Conservation (phyloP, 2,797 vertebrate genomes). For the Enoplosus armatus region DNA sequence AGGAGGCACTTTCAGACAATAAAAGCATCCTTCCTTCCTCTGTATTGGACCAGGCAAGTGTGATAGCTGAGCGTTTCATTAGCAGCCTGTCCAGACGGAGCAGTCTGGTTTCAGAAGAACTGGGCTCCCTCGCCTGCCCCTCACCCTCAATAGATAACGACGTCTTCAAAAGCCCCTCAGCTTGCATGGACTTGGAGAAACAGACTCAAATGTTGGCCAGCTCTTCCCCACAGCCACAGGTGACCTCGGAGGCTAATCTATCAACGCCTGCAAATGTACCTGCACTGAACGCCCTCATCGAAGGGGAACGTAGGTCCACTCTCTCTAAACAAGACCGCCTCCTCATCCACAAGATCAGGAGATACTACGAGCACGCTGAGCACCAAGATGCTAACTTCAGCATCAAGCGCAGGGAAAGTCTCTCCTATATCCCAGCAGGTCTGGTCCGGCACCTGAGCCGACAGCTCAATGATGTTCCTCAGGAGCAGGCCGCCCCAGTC, state of each 20-base stretch:
- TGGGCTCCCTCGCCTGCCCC: conserved; percentile 75
- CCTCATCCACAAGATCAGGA: conserved; percentile 93
- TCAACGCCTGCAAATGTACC: not conserved
- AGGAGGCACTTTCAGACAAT: conserved; percentile 64
- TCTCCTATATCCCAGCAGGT: conserved; percentile 95
- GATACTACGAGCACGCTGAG: conserved; percentile 93
- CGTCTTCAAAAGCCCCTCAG: conserved; percentile 84
- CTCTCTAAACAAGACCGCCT: conserved; percentile 91
- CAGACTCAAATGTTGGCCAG: conserved; percentile 51
- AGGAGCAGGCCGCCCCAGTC: conserved; percentile 66
- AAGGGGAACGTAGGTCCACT: conserved; percentile 82
- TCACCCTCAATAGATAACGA: conserved; percentile 81
- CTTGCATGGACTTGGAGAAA: conserved; percentile 81
- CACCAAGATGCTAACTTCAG: conserved; percentile 89
- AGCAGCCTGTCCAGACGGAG: conserved; percentile 86
- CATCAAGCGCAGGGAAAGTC: conserved; percentile 94
- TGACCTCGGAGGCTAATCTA: conserved; percentile 19
- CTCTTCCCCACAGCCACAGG: conserved; percentile 51
- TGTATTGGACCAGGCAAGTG: conserved; percentile 89
- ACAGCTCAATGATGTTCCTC: conserved; percentile 87
- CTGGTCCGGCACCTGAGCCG: conserved; percentile 91
- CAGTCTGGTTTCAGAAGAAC: conserved; percentile 88
- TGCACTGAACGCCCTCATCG: conserved; percentile 1
- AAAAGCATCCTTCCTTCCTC: conserved; percentile 88
- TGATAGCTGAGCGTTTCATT: conserved; percentile 87